Evolutionary conservation across 2,888 invertebrate genomes (phyloP).

Genomic region (Rhorus exstirpatorius): DNA sequence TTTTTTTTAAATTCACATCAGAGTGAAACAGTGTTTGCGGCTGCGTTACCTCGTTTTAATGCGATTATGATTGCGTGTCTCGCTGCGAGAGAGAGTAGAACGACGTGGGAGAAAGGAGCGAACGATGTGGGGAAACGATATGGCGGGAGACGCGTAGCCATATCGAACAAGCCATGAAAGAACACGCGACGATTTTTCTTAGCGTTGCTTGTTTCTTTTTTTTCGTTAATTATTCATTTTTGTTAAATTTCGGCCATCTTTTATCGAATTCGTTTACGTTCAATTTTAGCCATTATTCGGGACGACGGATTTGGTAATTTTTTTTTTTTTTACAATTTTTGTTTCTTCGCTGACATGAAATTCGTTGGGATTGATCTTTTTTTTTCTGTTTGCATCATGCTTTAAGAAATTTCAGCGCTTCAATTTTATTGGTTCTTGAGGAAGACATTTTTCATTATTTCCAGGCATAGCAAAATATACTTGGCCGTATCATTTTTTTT

Average conservation of each 20-base stretch:
- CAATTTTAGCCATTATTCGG: too few relatives aligned
- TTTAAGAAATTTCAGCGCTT: too few relatives aligned
- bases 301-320: too few relatives aligned
- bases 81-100: slow-evolving; percentile 9
- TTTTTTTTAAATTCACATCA: too few relatives aligned
- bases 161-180: slow-evolving; percentile 66
- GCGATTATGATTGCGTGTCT: not conserved
- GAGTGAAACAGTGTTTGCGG: slow-evolving; percentile 6
- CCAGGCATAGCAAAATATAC: too few relatives aligned
- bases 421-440: too few relatives aligned
- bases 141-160: slow-evolving; percentile 80
- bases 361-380: too few relatives aligned
- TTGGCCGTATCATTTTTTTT: too few relatives aligned
- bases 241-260: not conserved
- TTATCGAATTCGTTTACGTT: not conserved
- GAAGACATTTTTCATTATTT: too few relatives aligned
- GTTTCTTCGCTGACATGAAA: too few relatives aligned
- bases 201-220: slow-evolving; percentile 66
- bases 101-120: slow-evolving; percentile 34
- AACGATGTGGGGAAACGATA: slow-evolving; percentile 73
- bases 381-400: too few relatives aligned
- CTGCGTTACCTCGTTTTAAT: slow-evolving; percentile 17
- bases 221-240: slow-evolving; percentile 35
- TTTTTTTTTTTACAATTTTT: too few relatives aligned
- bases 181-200: slow-evolving; percentile 4